phyloP scores from a whole-genome alignment of 2,888 invertebrate species.

The Tethea ocularis region DNA sequence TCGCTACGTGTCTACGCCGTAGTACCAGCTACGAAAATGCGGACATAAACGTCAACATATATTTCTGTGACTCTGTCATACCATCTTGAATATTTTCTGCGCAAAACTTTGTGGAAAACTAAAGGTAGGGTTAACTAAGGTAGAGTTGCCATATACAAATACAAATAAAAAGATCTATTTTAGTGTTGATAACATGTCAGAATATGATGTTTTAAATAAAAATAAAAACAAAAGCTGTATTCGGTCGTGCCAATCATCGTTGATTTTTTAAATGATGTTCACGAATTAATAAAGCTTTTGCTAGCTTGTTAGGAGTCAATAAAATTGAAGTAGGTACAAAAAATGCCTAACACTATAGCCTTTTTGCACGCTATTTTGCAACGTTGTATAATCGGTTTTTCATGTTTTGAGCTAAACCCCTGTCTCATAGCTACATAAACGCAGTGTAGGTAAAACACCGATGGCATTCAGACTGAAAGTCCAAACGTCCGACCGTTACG shows the following conservation, averaged over 20 bases:
- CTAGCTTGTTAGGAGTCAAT: conserved; percentile 69
- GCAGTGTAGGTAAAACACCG: conserved; percentile 34
- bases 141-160: too few relatives aligned
- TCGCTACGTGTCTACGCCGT: conserved; percentile 33
- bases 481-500: conserved; percentile 62
- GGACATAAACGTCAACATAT: conserved; percentile 31
- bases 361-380: conserved; percentile 59
- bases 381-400: conserved; percentile 71
- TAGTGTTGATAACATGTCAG: too few relatives aligned
- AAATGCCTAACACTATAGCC: conserved; percentile 59
- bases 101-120: background rate
- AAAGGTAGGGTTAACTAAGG: too few relatives aligned
- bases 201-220: background rate
- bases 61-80: conserved; percentile 23
- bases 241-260: background rate
- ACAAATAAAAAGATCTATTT: too few relatives aligned
- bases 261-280: background rate
- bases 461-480: conserved; percentile 55
- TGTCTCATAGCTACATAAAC: conserved; percentile 50
- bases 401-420: conserved; percentile 69
- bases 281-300: conserved; percentile 7
- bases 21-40: conserved; percentile 35
- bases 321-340: conserved; percentile 61
- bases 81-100: conserved; percentile 21
- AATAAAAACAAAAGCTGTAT: background rate